Conservation (phyloP, 2,888 invertebrate species). For the Lamellibrachia satsuma region DNA sequence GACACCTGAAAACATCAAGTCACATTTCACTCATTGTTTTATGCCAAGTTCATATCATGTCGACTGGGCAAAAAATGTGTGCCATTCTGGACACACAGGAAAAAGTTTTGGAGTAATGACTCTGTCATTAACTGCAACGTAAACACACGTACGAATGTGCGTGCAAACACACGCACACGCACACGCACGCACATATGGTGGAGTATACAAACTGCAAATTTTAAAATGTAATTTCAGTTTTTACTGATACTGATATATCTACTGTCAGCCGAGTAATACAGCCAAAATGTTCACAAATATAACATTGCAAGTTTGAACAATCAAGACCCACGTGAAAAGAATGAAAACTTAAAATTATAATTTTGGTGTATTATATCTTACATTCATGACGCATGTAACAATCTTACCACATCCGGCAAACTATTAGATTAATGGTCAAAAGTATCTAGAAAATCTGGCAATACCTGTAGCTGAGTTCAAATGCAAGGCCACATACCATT, state of each 20-base stretch:
- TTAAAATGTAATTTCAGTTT: too few species aligned
- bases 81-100: not conserved
- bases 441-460: not conserved
- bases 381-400: not conserved
- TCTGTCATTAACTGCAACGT: not conserved
- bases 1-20: conserved; percentile 51
- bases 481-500: conserved; percentile 61
- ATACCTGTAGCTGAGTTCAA: not conserved
- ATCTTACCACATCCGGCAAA: not conserved
- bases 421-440: not conserved
- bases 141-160: not conserved
- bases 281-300: not conserved
- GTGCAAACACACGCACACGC: too few species aligned
- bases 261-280: not conserved
- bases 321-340: not conserved
- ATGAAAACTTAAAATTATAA: not conserved
- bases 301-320: not conserved
- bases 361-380: too few species aligned
- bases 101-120: not conserved
- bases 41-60: not conserved
- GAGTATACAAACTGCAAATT: not conserved
- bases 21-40: conserved; percentile 6
- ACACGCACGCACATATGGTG: not conserved
- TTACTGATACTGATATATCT: not conserved
- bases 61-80: not conserved